Base-by-base conservation (phyloP, 2,888 invertebrate genomes). In the Dynastes tityus region DNA sequence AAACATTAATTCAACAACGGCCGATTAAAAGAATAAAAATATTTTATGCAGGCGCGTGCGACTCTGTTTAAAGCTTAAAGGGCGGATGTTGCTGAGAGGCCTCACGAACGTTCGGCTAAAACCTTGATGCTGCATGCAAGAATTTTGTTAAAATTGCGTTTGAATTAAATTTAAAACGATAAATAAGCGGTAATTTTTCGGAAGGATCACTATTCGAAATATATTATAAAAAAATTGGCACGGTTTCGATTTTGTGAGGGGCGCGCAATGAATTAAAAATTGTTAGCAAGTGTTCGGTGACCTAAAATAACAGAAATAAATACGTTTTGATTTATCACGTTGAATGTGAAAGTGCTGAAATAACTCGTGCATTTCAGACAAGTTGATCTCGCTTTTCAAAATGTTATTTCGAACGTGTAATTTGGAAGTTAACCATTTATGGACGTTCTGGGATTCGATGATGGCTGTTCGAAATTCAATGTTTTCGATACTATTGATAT, bases 21-120 rank as follows among this genome's bases (percentile, higher is more conserved):
- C 22, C 55, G 55, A 73, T 29, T 73, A 73, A 73, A 73, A 73
- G 73, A 73, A 73, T 29, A 37, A 40, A 58, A 73, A 70, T 53
- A 70, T 70, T 53, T 53, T 29, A 70, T 70, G 37, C 32, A 13
- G 2, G 9, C 70, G 51, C 70, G 70, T 70, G 70, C 53, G 70
- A 53, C 29, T 16, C 16, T 70, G 70, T 70, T 70, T 70, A 70
- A 16, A 32, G 11, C 6, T 70, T 11, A 64, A 16, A 29, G 32
- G 53, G 53, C 70, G 70, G 53, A 53, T 70, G 70, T 53, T 70
- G 16, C 22, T 53, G 53, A 16, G 55, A 6, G 16, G 55, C 6
- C n/a, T 6, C n/a, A 5, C 55, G 55, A 22, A 22, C 55, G 55
- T 58, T 22, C 55, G 55, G 55, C 22, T 6, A 58, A 22, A 58